Evolutionary conservation across 2,888 invertebrate species (phyloP).

Genomic region (Nymphalis polychloros): DNA sequence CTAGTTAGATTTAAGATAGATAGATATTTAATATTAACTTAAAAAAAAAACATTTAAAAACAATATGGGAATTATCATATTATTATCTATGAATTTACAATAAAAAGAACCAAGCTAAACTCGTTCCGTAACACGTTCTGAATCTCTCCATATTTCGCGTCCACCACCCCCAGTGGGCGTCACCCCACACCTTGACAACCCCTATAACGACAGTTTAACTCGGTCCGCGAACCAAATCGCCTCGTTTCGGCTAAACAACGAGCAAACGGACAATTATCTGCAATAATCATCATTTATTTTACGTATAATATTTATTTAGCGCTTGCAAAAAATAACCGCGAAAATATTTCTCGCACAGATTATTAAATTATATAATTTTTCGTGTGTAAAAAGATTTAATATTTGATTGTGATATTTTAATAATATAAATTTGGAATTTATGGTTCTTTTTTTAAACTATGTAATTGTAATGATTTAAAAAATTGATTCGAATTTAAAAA

Average conservation of each 20-base stretch:
- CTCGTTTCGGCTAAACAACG: conserved; percentile 61
- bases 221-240: conserved; percentile 59
- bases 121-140: conserved; percentile 29
- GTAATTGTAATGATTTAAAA: conserved; percentile 10
- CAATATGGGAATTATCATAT: too few species aligned
- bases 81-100: background rate
- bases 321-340: background rate
- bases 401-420: background rate
- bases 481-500: conserved; percentile 43
- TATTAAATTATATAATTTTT: background rate
- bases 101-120: conserved; percentile 20
- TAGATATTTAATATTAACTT: too few species aligned
- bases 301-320: conserved; percentile 13
- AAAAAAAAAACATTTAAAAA: too few species aligned
- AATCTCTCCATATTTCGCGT: background rate
- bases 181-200: conserved; percentile 47
- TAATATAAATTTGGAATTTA: background rate
- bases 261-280: conserved; percentile 55
- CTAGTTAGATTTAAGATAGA: too few species aligned
- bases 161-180: conserved; percentile 43
- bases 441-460: background rate
- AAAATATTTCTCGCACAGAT: conserved; percentile 3
- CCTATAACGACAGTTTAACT: conserved; percentile 63
- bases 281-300: conserved; percentile 50
- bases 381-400: conserved; percentile 7